Conservation (phyloP, 2,888 invertebrate genomes). For the Nephrotoma guestfalica region DNA sequence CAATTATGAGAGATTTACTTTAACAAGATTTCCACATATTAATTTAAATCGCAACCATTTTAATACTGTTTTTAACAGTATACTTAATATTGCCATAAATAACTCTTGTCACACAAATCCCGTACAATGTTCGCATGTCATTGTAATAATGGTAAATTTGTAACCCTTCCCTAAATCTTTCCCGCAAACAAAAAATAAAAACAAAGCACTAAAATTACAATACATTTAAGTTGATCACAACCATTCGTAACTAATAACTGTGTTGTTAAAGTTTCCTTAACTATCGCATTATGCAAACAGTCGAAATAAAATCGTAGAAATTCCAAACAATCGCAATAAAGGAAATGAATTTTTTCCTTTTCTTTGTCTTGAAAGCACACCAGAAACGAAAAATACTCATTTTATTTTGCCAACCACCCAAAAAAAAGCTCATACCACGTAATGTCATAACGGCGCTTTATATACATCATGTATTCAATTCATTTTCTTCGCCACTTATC, state of each 20-base stretch:
- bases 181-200: background rate
- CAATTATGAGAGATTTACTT: too few species aligned
- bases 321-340: background rate
- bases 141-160: background rate
- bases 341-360: background rate
- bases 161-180: background rate
- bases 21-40: too few species aligned
- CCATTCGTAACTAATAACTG: background rate
- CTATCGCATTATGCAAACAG: background rate
- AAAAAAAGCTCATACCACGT: background rate
- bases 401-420: background rate
- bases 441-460: background rate
- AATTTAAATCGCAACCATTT: too few species aligned
- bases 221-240: background rate
- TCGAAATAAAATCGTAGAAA: background rate
- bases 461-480: background rate
- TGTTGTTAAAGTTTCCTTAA: background rate
- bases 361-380: background rate
- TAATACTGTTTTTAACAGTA: too few species aligned
- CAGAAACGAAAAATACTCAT: background rate
- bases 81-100: too few species aligned
- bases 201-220: background rate
- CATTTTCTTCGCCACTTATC: background rate
- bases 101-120: too few species aligned
- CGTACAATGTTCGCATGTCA: background rate